Evolutionary conservation across 2,888 invertebrate genomes (phyloP).

Genomic region (Eupsilia transversa): DNA sequence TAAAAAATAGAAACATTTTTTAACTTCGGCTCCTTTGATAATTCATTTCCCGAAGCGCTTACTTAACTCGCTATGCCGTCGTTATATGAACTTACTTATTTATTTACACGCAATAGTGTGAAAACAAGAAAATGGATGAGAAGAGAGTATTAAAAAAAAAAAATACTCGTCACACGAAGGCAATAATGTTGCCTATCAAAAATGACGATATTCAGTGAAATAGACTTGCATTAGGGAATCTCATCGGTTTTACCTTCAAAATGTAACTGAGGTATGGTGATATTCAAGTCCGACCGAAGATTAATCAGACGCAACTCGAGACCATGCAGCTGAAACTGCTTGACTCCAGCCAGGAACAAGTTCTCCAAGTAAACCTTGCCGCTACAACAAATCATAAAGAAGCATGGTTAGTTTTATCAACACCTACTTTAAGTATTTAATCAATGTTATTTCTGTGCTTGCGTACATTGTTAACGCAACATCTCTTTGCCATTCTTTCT

Average conservation of each 20-base stretch:
- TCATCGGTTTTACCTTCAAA: conserved; percentile 42
- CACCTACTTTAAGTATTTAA: not conserved
- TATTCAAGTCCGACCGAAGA: conserved; percentile 40
- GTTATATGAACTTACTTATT: not conserved
- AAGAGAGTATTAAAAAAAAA: not conserved
- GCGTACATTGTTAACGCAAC: not conserved
- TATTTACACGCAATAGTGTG: no score
- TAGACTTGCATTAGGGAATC: not conserved
- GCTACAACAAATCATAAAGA: conserved; percentile 28
- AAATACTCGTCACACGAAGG: not conserved
- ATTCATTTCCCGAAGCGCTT: not conserved
- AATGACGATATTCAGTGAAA: not conserved
- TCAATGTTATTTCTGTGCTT: not conserved
- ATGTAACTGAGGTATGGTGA: conserved; percentile 39
- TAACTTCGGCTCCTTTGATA: not conserved
- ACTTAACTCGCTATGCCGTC: not conserved
- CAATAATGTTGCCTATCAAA: not conserved
- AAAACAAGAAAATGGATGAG: not conserved
- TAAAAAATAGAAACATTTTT: not conserved
- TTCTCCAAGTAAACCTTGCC: conserved; percentile 41
- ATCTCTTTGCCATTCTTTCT: not conserved
- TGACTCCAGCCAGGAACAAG: conserved; percentile 35
- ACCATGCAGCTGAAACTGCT: conserved; percentile 17
- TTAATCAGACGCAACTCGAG: conserved; percentile 45
- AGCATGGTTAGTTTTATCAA: not conserved